These are phyloP conservation scores for Nemotelus pantherinus DNA, from an alignment of 2,888 invertebrate species.

Conservation along the genomic window DNA sequence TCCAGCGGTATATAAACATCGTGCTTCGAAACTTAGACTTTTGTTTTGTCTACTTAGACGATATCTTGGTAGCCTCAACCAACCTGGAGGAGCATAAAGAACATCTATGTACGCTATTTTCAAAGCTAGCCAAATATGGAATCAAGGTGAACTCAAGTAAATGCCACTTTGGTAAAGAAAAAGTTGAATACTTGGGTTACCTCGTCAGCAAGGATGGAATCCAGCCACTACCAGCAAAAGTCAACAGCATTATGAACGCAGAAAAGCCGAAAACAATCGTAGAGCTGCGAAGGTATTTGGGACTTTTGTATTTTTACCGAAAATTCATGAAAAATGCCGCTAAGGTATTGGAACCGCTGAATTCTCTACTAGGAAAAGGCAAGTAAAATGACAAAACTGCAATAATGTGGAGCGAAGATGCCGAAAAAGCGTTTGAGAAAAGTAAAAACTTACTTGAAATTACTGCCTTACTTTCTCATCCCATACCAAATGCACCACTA, in stretches of 20 bases:
- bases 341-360: neutral
- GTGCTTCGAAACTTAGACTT: conserved; percentile 52
- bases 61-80: neutral
- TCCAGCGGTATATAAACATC: conserved; percentile 57
- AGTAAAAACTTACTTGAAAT: neutral
- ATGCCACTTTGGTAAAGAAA: neutral
- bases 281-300: neutral
- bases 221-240: neutral
- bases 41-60: neutral
- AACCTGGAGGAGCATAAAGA: neutral
- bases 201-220: neutral
- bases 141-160: neutral
- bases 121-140: neutral
- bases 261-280: neutral
- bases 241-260: neutral
- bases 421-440: neutral
- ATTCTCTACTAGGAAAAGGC: neutral
- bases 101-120: neutral
- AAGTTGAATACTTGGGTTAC: neutral
- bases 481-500: neutral
- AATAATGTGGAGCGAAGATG: neutral
- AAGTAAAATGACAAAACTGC: neutral
- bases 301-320: neutral
- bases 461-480: neutral
- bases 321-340: neutral